These are phyloP conservation scores for Silvanus unidentatus DNA, from an alignment of 2,888 invertebrate species.

Conservation along the genomic window DNA sequence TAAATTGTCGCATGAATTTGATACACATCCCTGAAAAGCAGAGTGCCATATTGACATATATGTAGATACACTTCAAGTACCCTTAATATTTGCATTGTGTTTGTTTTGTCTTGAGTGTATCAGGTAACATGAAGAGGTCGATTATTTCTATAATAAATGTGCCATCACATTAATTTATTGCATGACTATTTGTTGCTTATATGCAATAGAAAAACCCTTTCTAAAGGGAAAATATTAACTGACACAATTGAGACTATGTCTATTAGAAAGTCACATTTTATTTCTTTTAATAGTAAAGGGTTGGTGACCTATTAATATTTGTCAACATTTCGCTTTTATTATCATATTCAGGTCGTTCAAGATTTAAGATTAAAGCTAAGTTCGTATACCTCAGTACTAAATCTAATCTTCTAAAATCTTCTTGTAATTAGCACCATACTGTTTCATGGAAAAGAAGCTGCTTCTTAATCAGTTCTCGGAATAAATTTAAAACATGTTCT, in stretches of 20 bases:
- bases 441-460: no score
- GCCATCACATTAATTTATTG: no score
- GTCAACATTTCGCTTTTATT: no score
- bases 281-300: no score
- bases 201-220: background rate
- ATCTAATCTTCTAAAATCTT: no score
- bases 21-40: constrained; percentile 16
- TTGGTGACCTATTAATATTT: no score
- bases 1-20: constrained; percentile 35
- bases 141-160: background rate
- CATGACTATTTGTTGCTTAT: background rate
- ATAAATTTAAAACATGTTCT: no score
- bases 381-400: no score
- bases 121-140: constrained; percentile 1
- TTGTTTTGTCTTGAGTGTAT: constrained; percentile 1
- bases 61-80: background rate
- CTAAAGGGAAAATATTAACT: background rate
- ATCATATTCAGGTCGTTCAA: no score
- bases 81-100: constrained; percentile 2
- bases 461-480: no score
- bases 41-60: constrained; percentile 3
- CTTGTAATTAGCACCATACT: no score
- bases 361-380: no score
- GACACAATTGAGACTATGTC: background rate
- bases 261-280: background rate